A percentile compares a stretch with the other conserved stretches of the same genome.
phyloP scores from a whole-genome alignment of 2,797 vertebrate genomes.

The Tympanoctomys barrerae region DNA sequence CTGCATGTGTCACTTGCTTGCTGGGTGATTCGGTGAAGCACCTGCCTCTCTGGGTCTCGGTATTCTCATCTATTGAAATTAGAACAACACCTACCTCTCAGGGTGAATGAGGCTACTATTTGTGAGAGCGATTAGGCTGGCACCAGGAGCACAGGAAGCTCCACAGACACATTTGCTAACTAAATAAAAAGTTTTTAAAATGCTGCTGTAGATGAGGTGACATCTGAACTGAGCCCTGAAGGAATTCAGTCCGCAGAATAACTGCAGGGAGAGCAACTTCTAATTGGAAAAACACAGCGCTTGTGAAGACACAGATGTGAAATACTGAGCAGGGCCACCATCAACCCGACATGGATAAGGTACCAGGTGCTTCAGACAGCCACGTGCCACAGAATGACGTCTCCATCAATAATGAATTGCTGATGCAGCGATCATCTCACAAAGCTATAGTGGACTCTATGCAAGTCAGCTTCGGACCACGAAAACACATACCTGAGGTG shows the following conservation, averaged over 20 bases:
- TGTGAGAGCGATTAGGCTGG: neutral
- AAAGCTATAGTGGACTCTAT: neutral
- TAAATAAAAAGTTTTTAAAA: neutral
- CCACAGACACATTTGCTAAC: neutral
- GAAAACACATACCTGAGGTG: neutral
- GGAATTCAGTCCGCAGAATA: neutral
- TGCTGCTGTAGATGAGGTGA: neutral
- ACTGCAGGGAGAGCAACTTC: neutral
- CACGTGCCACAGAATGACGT: accelerated
- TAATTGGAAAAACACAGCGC: neutral
- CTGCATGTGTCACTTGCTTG: neutral
- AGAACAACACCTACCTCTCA: neutral
- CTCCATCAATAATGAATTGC: too few relatives aligned
- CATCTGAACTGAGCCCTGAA: neutral
- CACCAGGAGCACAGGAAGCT: neutral
- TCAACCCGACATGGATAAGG: neutral
- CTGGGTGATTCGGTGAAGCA: neutral
- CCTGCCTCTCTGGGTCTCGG: neutral
- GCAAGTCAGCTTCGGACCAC: neutral
- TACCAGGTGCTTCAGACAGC: neutral
- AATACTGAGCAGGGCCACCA: neutral
- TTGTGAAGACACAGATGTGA: neutral
- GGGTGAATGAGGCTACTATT: neutral
- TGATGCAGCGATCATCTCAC: too few relatives aligned
- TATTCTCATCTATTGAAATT: neutral